Percentiles rank a stretch among this genome's conserved stretches.
Conservation (phyloP, 2,888 invertebrate genomes). For the Lottia scabra region DNA sequence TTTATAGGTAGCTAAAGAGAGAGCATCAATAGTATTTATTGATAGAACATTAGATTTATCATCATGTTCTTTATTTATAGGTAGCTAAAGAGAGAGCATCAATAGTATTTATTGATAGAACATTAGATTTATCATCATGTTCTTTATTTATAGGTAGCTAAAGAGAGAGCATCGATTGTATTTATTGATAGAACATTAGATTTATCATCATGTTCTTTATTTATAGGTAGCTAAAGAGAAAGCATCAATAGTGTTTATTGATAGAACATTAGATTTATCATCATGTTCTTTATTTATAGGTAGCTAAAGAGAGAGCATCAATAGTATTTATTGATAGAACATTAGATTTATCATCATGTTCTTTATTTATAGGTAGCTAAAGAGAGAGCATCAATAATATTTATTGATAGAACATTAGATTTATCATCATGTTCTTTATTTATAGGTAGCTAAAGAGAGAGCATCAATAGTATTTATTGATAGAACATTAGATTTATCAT, state of each 20-base stretch:
- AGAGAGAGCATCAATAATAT: slow-evolving; percentile 64
- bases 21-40: slow-evolving; percentile 70
- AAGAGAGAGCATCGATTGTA: slow-evolving; percentile 66
- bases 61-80: slow-evolving; percentile 40
- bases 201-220: slow-evolving; percentile 70
- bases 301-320: slow-evolving; percentile 61
- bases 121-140: slow-evolving; percentile 75
- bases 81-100: slow-evolving; percentile 62
- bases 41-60: slow-evolving; percentile 78
- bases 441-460: slow-evolving; percentile 59
- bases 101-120: slow-evolving; percentile 74
- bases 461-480: slow-evolving; percentile 73
- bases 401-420: slow-evolving; percentile 78
- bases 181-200: slow-evolving; percentile 78
- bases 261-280: slow-evolving; percentile 77
- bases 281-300: slow-evolving; percentile 41
- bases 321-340: slow-evolving; percentile 75
- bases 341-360: slow-evolving; percentile 76
- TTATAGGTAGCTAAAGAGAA: slow-evolving; percentile 59
- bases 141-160: slow-evolving; percentile 48
- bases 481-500: slow-evolving; percentile 76
- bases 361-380: slow-evolving; percentile 60
- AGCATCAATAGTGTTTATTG: slow-evolving; percentile 72
- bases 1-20: slow-evolving; percentile 57
- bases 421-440: slow-evolving; percentile 63